Percentiles rank a stretch among this genome's conserved stretches.
phyloP scores from a whole-genome alignment of 2,888 invertebrate genomes.

The Microctonus hyperodae region DNA sequence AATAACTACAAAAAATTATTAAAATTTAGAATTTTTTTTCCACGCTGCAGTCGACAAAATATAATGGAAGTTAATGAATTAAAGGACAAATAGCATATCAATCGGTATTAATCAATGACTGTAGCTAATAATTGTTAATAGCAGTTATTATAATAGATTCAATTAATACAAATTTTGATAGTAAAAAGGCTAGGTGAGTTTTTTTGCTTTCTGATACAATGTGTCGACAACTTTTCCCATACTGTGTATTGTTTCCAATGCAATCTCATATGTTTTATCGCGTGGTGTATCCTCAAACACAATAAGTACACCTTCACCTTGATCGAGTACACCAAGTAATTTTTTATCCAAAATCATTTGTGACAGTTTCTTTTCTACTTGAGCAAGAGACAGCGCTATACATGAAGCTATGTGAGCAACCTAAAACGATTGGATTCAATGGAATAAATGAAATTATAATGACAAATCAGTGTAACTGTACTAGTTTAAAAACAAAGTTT shows the following conservation, averaged over 20 bases:
- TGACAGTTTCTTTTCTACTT: conserved; percentile 98
- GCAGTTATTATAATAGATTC: conserved; percentile 54
- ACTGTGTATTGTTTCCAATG: conserved; percentile 96
- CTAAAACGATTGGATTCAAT: conserved; percentile 39
- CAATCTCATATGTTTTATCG: conserved; percentile 97
- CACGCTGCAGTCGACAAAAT: background rate
- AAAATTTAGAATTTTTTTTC: background rate
- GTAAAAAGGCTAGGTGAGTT: conserved; percentile 78
- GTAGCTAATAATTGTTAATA: conserved; percentile 49
- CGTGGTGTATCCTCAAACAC: conserved; percentile 95
- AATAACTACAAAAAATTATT: background rate
- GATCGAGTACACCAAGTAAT: conserved; percentile 96
- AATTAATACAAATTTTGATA: conserved; percentile 38
- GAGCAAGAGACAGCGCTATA: conserved; percentile 87
- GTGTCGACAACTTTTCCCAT: conserved; percentile 99
- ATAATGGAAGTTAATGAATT: conserved; percentile 26
- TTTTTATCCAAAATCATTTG: conserved; percentile 99
- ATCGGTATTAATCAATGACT: conserved; percentile 49
- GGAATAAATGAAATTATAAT: background rate
- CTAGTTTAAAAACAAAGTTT: conserved; percentile 12
- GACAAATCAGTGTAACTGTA: background rate
- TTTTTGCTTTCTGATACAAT: conserved; percentile 98
- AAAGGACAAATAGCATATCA: conserved; percentile 41
- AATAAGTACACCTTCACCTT: conserved; percentile 96
- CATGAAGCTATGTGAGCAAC: conserved; percentile 89